phyloP scores from a whole-genome alignment of 2,797 vertebrate genomes.

The Syndactyla subalaris region DNA sequence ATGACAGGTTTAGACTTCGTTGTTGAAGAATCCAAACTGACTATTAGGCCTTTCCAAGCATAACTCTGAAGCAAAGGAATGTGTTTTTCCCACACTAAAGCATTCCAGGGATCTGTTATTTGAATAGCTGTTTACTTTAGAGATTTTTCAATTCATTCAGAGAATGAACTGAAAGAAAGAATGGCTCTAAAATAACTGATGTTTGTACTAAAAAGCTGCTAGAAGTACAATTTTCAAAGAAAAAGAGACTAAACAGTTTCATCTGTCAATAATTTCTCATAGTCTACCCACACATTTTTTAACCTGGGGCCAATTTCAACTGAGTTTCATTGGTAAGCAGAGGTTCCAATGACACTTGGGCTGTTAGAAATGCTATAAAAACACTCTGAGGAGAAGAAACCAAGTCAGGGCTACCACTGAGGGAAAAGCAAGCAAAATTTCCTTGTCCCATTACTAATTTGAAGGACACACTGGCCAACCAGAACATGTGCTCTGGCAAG shows the following conservation, averaged over 20 bases:
- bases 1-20: background rate
- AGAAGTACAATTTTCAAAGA: constrained; percentile 4
- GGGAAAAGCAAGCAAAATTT: background rate
- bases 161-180: background rate
- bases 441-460: background rate
- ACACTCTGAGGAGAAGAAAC: background rate
- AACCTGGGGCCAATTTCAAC: background rate
- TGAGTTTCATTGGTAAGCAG: background rate
- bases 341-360: background rate
- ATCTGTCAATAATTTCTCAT: background rate
- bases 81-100: constrained; percentile 42
- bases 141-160: constrained; percentile 38
- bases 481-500: background rate
- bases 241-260: background rate
- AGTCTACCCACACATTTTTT: background rate
- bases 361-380: background rate
- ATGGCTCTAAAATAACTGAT: constrained; percentile 6
- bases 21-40: background rate
- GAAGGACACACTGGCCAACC: background rate
- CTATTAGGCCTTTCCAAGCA: constrained; percentile 20
- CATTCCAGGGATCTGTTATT: constrained; percentile 43
- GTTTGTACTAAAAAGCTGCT: constrained; percentile 12
- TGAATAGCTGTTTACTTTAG: constrained; percentile 55
- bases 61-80: constrained; percentile 23
- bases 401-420: background rate